phyloP scores from a whole-genome alignment of 2,888 invertebrate genomes.

The Drosophila peninsularis region DNA sequence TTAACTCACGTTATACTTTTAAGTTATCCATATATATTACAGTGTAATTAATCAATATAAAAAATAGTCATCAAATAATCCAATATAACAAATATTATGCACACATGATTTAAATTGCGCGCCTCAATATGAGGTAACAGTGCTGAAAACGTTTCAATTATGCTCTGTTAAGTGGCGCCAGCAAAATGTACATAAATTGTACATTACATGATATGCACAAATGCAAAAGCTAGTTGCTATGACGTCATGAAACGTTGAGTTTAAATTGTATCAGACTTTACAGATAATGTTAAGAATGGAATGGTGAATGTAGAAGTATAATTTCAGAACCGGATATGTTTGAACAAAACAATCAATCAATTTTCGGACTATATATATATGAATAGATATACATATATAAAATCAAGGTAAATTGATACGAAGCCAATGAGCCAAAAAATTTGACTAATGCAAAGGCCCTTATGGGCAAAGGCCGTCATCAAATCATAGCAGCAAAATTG shows the following conservation, averaged over 20 bases:
- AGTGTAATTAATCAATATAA: no score
- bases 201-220: not conserved
- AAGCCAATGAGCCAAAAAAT: conserved; percentile 24
- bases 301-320: not conserved
- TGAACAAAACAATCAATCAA: not conserved
- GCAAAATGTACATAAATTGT: not conserved
- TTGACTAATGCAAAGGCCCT: not conserved
- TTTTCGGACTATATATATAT: not conserved
- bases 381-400: not conserved
- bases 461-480: conserved; percentile 6
- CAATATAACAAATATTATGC: no score
- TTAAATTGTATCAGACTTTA: not conserved
- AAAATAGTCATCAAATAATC: no score
- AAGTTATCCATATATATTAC: no score
- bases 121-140: not conserved
- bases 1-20: no score
- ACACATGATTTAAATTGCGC: not conserved
- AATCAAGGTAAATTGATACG: conserved; percentile 19
- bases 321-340: not conserved
- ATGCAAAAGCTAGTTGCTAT: not conserved
- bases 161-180: not conserved
- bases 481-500: conserved; percentile 1
- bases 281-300: not conserved
- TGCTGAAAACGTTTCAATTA: not conserved
- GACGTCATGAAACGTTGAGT: not conserved